Evolutionary conservation across 2,797 vertebrate species (phyloP).

Genomic region (Leontopithecus rosalia): DNA sequence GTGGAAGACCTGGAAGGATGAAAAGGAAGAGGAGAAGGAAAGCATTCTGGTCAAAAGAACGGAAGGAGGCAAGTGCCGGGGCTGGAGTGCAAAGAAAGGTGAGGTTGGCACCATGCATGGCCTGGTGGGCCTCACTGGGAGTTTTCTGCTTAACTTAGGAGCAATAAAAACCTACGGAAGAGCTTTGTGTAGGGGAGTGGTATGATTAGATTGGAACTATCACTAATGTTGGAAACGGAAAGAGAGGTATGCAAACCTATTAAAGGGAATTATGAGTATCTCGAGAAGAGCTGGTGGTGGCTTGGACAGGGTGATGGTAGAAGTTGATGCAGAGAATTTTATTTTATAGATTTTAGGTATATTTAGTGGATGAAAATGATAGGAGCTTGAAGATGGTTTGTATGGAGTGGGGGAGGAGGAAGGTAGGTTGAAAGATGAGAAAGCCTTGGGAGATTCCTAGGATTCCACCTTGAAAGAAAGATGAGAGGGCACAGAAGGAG

Average conservation of each 20-base stretch:
- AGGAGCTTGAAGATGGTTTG: neutral
- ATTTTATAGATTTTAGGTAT: neutral
- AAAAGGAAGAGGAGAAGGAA: neutral
- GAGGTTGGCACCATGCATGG: rapidly evolving
- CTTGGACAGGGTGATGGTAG: neutral
- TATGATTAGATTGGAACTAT: neutral
- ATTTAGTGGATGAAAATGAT: neutral
- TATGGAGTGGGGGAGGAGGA: too few species aligned
- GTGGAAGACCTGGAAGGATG: neutral
- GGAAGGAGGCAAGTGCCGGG: neutral
- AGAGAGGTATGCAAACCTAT: neutral
- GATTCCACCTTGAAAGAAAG: neutral
- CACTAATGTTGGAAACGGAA: neutral
- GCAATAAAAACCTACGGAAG: neutral
- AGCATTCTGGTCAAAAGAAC: neutral
- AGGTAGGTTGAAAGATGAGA: neutral
- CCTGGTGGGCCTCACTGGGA: neutral
- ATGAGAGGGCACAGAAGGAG: neutral
- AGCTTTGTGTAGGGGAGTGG: neutral
- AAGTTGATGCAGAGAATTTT: neutral
- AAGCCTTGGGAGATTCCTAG: neutral
- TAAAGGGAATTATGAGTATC: neutral
- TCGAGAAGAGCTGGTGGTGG: neutral
- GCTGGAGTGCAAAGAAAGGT: neutral
- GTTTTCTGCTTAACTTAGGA: neutral